Conservation (phyloP, 2,113 vertebrate genomes). For the Furnarius figulus region DNA sequence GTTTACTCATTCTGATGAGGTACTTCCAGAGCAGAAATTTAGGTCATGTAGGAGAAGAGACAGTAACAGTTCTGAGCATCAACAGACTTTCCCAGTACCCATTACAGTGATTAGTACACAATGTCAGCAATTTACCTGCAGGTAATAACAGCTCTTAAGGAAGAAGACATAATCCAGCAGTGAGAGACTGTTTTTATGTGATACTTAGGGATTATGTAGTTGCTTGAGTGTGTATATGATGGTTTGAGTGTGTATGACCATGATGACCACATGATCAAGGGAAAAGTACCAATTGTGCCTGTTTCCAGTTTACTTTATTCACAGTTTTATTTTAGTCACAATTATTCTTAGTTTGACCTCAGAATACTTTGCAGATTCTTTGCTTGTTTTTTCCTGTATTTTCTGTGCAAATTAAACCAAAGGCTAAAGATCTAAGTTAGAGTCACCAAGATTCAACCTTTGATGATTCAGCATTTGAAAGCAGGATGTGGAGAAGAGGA, state of each 20-base stretch:
- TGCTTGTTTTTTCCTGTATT: not conserved
- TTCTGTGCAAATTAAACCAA: not conserved
- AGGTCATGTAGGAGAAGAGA: not conserved
- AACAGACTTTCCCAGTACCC: not conserved
- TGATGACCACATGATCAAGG: not conserved
- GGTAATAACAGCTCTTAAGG: not conserved
- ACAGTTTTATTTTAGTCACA: not conserved
- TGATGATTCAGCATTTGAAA: not conserved
- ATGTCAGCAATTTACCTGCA: not conserved
- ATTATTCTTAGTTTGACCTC: not conserved
- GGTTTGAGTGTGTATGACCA: not conserved
- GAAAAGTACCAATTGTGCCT: not conserved
- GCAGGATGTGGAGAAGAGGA: not conserved
- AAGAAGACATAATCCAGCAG: not conserved
- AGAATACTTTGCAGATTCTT: not conserved
- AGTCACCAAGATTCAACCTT: not conserved
- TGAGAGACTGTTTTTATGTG: not conserved
- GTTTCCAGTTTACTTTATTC: not conserved
- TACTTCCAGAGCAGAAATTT: not conserved
- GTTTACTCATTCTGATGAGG: not conserved
- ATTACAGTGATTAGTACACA: not conserved
- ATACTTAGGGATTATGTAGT: not conserved
- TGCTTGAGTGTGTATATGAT: not conserved
- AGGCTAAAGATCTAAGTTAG: not conserved
- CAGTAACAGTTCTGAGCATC: not conserved